Conservation (phyloP, 2,888 invertebrate species). For the Sesia bembeciformis region DNA sequence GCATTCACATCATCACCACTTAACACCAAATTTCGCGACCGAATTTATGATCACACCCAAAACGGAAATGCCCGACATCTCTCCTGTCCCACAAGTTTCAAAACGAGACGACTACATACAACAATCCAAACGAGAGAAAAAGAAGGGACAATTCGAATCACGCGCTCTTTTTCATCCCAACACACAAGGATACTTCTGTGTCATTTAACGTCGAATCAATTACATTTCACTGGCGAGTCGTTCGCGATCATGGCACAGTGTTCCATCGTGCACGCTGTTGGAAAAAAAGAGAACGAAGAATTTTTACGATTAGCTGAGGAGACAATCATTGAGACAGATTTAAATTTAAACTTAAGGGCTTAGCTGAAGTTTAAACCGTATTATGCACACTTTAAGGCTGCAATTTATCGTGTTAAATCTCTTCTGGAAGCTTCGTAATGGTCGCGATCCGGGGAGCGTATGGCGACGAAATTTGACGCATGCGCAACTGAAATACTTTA, state of each 20-base stretch:
- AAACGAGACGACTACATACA: conserved; percentile 17
- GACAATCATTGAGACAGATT: conserved; percentile 39
- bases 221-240: not conserved
- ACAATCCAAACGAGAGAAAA: conserved; percentile 11
- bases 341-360: conserved; percentile 31
- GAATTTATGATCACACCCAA: conserved; percentile 17
- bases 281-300: conserved; percentile 22
- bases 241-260: not conserved
- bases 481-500: conserved; percentile 32
- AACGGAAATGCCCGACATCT: conserved; percentile 37
- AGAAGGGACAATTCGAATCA: conserved; percentile 3
- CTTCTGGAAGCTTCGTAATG: conserved; percentile 13
- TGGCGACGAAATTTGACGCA: conserved; percentile 18
- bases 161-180: not conserved
- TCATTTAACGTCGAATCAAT: not conserved
- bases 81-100: conserved; percentile 6
- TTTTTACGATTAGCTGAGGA: conserved; percentile 49
- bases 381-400: not conserved
- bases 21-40: conserved; percentile 11
- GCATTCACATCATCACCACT: not conserved
- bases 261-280: conserved; percentile 1
- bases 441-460: conserved; percentile 9
- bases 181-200: not conserved
- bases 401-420: not conserved
- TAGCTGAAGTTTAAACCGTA: not conserved